Evolutionary conservation across 2,797 vertebrate genomes (phyloP).

Genomic region (Anniella stebbinsi): DNA sequence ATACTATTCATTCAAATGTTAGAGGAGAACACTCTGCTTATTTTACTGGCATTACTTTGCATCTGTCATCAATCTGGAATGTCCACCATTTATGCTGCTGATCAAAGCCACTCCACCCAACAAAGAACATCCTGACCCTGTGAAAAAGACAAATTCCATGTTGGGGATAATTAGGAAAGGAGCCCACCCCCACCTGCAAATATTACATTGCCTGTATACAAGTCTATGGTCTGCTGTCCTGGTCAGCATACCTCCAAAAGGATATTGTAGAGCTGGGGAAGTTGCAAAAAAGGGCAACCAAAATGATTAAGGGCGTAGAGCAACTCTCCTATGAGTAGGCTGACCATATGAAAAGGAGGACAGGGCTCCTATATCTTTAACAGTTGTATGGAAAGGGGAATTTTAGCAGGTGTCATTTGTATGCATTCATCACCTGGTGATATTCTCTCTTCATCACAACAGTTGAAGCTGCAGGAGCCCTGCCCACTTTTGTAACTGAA

Average conservation of each 20-base stretch:
- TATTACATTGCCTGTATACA: neutral
- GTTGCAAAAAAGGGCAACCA: neutral
- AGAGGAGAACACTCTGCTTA: conserved; percentile 17
- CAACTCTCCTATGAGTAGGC: neutral
- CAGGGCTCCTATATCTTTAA: no score
- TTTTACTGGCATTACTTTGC: conserved; percentile 42
- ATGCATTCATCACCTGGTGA: no score
- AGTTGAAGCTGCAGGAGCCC: no score
- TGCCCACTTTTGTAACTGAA: no score
- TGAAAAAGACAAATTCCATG: neutral
- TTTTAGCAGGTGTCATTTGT: no score
- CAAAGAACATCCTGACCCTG: conserved; percentile 5
- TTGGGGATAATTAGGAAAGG: neutral
- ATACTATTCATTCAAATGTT: conserved; percentile 11
- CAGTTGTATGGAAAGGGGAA: no score
- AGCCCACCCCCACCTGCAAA: neutral
- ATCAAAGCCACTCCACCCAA: conserved; percentile 38
- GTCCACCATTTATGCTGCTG: conserved; percentile 20
- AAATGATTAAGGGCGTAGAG: neutral
- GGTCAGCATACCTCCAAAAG: neutral
- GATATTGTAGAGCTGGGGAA: neutral
- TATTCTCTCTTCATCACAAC: no score
- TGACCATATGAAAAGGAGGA: no score
- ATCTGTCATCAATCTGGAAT: conserved; percentile 46
- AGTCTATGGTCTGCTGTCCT: neutral